Base-by-base conservation (phyloP, 2,797 vertebrate genomes). In the Schizopygopsis pylzovi region DNA sequence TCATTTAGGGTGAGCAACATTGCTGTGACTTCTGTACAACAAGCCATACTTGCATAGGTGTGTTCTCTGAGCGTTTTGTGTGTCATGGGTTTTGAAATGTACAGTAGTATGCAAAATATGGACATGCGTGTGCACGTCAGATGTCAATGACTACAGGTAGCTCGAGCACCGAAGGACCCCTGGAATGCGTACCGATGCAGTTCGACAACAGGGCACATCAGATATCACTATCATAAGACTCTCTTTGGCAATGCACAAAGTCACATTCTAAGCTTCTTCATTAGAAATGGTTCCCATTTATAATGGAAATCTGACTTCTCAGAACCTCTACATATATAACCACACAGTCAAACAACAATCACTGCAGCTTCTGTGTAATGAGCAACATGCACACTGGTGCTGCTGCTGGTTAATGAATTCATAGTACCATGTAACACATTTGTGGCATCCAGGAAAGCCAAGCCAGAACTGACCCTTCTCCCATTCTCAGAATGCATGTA, bases 391-490 rank as follows among this genome's bases (percentile, higher is more conserved):
- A 45, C 25, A 70, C 15, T 33, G 63, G 52, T 33, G 83, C 65
- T 72, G 67, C 65, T 72, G 41, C 15, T 79, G 83, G 83, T 85
- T 72, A 79, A 85, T 85, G 41, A 79, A 71, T 85, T 79, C 67
- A 71, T 20, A 61, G 52, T 59, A 71, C 39, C 41, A 56, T 33
- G 83, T 79, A 47, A 85, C 83, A 79, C 52, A 72, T 85, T 72
- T 49, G 52, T 47, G 67, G 52, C 33, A 56, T 85, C 76, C 65
- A 79, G 15, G 54, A 72, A 85, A 79, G 52, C 25, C n/a, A 84
- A 49, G 59, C 9, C 18, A 65, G 75, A 70, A 59, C 4, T 49
- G 25, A 71, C 52, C 25, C 49, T 54, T 85, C 52, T 45, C 37
- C 12, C 9, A 0, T 85, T 85, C 83, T 79, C 39, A 85, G 83